Conservation (phyloP, 2,797 vertebrate species). For the Potorous gilbertii region DNA sequence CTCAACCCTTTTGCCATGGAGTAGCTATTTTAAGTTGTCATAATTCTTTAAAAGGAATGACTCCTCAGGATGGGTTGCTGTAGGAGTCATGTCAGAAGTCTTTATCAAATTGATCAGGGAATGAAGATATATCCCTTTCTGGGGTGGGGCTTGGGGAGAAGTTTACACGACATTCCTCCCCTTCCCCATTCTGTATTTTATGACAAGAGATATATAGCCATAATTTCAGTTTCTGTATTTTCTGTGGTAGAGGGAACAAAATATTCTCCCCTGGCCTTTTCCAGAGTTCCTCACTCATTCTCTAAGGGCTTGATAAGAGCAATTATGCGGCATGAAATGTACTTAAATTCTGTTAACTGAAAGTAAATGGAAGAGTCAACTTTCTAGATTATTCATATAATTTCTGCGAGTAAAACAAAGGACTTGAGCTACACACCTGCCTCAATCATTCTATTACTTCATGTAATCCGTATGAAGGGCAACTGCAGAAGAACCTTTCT, state of each 20-base stretch:
- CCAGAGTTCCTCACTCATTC: neutral
- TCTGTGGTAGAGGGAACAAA: neutral
- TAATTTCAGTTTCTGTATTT: slow-evolving; percentile 11
- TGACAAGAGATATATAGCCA: neutral
- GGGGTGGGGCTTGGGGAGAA: neutral
- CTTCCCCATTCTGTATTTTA: neutral
- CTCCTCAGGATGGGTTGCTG: neutral
- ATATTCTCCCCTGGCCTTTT: neutral
- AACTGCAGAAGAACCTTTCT: neutral
- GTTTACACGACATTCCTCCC: neutral
- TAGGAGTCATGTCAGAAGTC: slow-evolving; percentile 25
- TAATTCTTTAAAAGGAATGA: neutral
- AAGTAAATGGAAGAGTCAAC: neutral
- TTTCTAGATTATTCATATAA: neutral
- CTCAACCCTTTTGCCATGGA: slow-evolving; percentile 11
- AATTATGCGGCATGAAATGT: slow-evolving; percentile 41
- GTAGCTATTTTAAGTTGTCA: neutral
- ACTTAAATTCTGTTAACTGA: slow-evolving; percentile 14
- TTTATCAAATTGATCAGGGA: slow-evolving; percentile 1
- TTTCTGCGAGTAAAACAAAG: neutral
- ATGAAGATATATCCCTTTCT: neutral
- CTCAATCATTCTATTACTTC: neutral
- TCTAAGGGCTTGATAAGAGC: slow-evolving; percentile 9
- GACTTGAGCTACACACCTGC: neutral
- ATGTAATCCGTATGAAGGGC: neutral